A percentile compares a stretch with the other conserved stretches of the same genome.
These are phyloP conservation scores for Uria lomvia DNA, from an alignment of 2,113 vertebrate species.

Conservation along the genomic window DNA sequence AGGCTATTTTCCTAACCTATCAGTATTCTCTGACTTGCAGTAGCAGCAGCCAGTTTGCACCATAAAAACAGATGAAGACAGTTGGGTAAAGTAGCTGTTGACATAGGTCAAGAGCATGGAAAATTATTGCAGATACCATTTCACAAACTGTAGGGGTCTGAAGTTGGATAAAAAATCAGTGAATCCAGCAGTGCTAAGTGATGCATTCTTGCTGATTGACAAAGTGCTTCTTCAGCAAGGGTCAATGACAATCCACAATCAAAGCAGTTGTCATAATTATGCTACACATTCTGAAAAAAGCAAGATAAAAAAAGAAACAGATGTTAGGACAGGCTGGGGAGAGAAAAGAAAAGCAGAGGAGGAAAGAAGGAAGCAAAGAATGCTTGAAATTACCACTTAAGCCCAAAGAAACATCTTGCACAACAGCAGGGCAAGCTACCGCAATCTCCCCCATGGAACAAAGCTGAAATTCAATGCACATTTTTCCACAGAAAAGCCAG, in stretches of 20 bases:
- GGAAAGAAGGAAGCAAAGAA: not conserved
- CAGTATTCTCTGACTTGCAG: not conserved
- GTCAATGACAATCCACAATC: not conserved
- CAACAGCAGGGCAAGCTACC: not conserved
- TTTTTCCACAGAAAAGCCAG: not conserved
- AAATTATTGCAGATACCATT: not conserved
- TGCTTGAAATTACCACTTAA: not conserved
- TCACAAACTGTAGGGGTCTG: not conserved
- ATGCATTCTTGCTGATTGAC: not conserved
- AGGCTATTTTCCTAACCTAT: not conserved
- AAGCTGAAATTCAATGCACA: not conserved
- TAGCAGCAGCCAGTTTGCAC: not conserved
- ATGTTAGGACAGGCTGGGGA: not conserved
- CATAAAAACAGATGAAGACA: not conserved
- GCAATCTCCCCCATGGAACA: not conserved
- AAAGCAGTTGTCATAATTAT: constrained; percentile 21
- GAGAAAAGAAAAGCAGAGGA: not conserved
- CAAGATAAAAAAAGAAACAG: not conserved
- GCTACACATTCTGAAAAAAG: not conserved
- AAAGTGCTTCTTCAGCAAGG: not conserved
- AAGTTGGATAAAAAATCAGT: not conserved
- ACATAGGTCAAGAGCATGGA: not conserved
- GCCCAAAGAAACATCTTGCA: not conserved
- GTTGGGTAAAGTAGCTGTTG: not conserved
- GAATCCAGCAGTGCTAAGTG: not conserved